A percentile compares a stretch with the other conserved stretches of the same genome.
Evolutionary conservation across 2,888 invertebrate species (phyloP).

Genomic region (Mesoligia furuncula): DNA sequence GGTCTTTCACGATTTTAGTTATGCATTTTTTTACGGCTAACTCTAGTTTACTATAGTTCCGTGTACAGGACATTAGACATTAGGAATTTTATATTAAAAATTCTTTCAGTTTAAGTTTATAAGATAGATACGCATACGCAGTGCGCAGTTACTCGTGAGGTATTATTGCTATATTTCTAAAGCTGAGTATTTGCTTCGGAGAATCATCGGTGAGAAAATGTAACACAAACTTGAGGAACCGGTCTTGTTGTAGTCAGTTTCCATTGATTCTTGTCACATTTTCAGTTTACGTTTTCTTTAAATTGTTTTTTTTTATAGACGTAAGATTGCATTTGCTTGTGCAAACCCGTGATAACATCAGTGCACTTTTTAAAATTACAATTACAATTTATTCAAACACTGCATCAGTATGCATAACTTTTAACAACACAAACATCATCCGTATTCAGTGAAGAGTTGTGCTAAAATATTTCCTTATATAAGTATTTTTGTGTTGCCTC

Average conservation of each 20-base stretch:
- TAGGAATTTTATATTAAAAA: not conserved
- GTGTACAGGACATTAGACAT: not conserved
- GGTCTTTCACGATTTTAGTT: conserved; percentile 56
- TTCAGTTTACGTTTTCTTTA: not conserved
- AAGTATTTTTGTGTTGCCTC: not conserved
- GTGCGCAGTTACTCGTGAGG: conserved; percentile 15
- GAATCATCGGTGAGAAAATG: not conserved
- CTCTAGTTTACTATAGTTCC: not conserved
- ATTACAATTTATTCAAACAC: not conserved
- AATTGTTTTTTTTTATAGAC: too few species aligned
- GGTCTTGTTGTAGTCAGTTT: not conserved
- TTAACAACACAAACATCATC: not conserved
- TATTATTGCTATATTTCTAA: not conserved
- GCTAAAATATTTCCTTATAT: not conserved
- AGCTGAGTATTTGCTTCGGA: not conserved
- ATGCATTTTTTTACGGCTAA: conserved; percentile 36
- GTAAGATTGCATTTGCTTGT: too few species aligned
- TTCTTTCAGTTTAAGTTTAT: not conserved
- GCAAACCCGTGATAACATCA: too few species aligned
- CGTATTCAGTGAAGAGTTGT: not conserved
- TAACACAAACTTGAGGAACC: not conserved
- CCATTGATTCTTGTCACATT: not conserved
- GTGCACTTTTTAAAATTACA: too few species aligned
- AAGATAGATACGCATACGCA: not conserved
- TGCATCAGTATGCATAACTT: conserved; percentile 14